Evolutionary conservation across 1,140 invertebrate species (phyloP).

Genomic region (Solenopsis fugax): DNA sequence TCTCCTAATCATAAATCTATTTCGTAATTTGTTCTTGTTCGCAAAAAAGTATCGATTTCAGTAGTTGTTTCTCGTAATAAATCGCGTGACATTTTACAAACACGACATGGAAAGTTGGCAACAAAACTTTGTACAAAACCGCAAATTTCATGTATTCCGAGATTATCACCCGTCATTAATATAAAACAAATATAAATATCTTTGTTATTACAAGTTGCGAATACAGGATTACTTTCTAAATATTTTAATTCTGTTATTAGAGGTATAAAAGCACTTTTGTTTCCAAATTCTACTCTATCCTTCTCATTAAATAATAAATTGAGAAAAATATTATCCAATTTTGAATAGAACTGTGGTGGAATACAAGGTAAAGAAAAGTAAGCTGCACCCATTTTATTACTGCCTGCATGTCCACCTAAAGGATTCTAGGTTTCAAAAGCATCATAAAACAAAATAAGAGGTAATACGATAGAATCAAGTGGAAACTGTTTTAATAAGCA

Average conservation of each 20-base stretch:
- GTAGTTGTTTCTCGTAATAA: neutral
- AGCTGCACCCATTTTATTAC: neutral
- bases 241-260: neutral
- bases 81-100: neutral
- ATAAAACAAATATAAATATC: neutral
- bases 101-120: neutral
- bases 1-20: neutral
- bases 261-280: neutral
- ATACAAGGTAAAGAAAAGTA: slow-evolving; percentile 1
- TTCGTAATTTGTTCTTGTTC: neutral
- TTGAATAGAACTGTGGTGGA: slow-evolving; percentile 10
- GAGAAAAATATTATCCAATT: neutral
- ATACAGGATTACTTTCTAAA: slow-evolving; percentile 1
- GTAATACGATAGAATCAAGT: neutral
- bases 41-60: neutral
- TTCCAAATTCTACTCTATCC: neutral
- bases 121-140: slow-evolving; percentile 8
- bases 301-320: slow-evolving; percentile 6
- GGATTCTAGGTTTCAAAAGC: neutral
- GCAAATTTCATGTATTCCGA: slow-evolving; percentile 4
- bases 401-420: neutral
- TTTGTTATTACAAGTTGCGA: neutral
- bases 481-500: neutral
- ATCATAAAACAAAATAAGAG: neutral
- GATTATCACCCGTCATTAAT: neutral